A percentile compares a stretch with the other conserved stretches of the same genome.
These are phyloP conservation scores for Crax fasciolata DNA, from an alignment of 2,797 vertebrate genomes.

Conservation along the genomic window DNA sequence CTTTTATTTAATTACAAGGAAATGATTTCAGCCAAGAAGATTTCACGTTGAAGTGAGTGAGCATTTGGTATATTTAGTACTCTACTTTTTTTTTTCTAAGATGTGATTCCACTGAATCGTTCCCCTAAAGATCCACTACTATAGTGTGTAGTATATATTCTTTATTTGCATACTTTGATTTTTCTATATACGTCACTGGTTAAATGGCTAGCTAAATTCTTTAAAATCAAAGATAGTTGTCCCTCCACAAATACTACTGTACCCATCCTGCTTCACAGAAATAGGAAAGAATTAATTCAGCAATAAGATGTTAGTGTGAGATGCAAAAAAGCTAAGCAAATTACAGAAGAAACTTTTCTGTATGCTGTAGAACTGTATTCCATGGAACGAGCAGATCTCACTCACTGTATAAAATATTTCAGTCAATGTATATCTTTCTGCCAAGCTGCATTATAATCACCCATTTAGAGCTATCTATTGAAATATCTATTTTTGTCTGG, in stretches of 20 bases:
- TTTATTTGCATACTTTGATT: neutral
- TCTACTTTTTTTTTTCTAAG: neutral
- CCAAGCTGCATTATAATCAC: neutral
- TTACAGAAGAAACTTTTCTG: neutral
- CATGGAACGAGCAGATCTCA: neutral
- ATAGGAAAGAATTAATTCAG: neutral
- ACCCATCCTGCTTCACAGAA: neutral
- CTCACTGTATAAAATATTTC: neutral
- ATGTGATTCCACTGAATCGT: neutral
- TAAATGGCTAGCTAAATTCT: neutral
- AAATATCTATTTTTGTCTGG: slow-evolving; percentile 1
- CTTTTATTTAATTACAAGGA: neutral
- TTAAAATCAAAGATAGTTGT: neutral
- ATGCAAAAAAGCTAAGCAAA: neutral
- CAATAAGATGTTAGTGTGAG: neutral
- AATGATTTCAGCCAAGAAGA: neutral
- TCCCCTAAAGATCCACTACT: neutral
- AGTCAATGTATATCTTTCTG: neutral
- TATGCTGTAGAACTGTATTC: neutral
- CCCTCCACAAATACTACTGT: neutral
- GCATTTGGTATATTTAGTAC: fast-evolving
- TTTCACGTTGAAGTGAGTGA: neutral
- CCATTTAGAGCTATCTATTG: neutral
- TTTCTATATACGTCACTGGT: neutral
- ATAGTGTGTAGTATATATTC: too few relatives aligned